A percentile compares a stretch with the other conserved stretches of the same genome.
Conservation (phyloP, 2,113 vertebrate species). For the Equus quagga region DNA sequence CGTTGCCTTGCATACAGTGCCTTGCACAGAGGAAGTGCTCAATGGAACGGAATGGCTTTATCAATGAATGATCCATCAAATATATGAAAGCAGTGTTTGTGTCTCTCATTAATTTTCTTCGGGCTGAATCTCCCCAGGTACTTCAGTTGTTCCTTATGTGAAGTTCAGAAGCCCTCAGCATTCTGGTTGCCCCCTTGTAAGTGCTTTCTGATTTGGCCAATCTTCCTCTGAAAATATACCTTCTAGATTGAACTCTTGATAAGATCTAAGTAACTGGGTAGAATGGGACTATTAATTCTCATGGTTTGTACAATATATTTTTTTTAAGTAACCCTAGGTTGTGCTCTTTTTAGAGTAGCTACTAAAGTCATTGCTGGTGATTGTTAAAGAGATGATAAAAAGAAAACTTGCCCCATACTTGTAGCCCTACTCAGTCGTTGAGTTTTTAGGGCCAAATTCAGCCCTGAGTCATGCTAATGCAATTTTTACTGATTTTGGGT, state of each 20-base stretch:
- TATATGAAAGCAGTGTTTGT: background rate
- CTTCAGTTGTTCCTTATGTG: background rate
- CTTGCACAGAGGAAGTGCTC: background rate
- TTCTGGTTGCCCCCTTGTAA: background rate
- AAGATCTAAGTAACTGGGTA: background rate
- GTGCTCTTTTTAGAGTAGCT: constrained; percentile 24
- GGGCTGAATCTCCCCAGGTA: background rate
- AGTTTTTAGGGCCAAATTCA: constrained; percentile 63
- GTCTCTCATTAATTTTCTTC: background rate
- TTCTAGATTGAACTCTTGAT: background rate
- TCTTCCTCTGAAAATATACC: background rate
- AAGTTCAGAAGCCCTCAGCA: background rate
- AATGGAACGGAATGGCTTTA: background rate
- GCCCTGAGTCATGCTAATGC: constrained; percentile 43
- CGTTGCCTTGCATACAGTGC: background rate
- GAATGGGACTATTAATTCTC: background rate
- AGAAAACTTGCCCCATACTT: background rate
- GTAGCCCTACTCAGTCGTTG: background rate
- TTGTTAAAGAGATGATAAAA: background rate
- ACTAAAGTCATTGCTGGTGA: constrained; percentile 8
- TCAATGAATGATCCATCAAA: background rate
- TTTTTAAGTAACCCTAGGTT: background rate
- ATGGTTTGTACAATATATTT: background rate
- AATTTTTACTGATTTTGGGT: constrained; percentile 66
- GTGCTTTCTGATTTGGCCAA: background rate